Evolutionary conservation across 2,888 invertebrate species (phyloP), one percentile per base, ranked within the genome.

Genomic region (Drosophila bunnanda): DNA sequence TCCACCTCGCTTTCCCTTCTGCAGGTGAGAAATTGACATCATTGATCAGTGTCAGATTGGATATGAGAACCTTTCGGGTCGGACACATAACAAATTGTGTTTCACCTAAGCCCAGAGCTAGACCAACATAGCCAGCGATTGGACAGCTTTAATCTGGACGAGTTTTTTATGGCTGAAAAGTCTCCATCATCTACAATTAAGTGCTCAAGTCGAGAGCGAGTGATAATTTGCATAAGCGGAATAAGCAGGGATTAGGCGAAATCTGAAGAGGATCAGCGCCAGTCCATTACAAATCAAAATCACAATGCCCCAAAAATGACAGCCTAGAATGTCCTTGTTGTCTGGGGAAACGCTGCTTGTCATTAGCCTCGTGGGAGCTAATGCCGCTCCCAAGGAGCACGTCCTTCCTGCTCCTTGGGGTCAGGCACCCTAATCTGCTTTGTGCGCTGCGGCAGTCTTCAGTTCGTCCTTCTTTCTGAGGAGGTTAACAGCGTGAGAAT

Each of bases 41-140:
- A 76, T 78, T 76, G 75, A 65, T 85, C 78, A 79, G 62, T 78
- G 83, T 82, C 82, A 72, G 73, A 72, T 72, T 77, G 82, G 75
- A 80, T 75, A 76, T 75, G 76, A 80, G 80, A 80, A 62, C 62
- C 76, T 69, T 56, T 74, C 43, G 30, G 44, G 59, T 52, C 60
- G 28, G 73, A 28, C 62, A 61, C 56, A 75, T 75, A 72, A 68
- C 56, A 70, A 67, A 82, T 77, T 80, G 82, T 60, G 67, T 64
- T 61, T 36, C 55, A 61, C 46, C 58, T 74, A 55, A 57, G 36
- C 55, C 38, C 10, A 12, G 17, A 34, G 39, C 20, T 39, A 38
- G 39, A 13, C 25, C 13, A 34, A 60, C 55, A 67, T 70, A 59
- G 54, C 65, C 41, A n/a, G 17, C 52, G 22, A 46, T 64, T 13